Evolutionary conservation across 1,140 invertebrate genomes (phyloP), one percentile per base, ranked within the genome.

Genomic region (Drosophila bocqueti): DNA sequence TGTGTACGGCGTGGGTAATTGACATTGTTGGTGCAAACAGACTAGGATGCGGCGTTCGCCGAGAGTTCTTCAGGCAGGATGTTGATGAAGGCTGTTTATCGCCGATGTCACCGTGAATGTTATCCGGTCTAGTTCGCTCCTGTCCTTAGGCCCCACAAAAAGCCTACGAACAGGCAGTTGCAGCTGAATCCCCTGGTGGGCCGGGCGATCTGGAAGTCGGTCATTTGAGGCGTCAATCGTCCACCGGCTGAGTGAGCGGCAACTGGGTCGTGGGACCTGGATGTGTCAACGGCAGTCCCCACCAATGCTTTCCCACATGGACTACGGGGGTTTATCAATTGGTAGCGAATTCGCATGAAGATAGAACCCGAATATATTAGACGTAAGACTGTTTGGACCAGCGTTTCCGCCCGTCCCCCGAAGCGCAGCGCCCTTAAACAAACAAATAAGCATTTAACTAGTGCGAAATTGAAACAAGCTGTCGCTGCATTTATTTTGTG

Each of bases 21-120:
- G 81, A 76, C 80, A 82, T 83, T 82, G 68, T 82, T 78, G 45
- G 57, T 50, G 61, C 49, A 47, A 50, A 76, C 34, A 34, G n/a
- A n/a, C 29, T n/a, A 40, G 11, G 49, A 16, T 18, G 40, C n/a
- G 40, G 15, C 40, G 11, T 10, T 29, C 31, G 29, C 29, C 11
- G 40, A 7, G 2, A 24, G 54, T 11, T 16, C 21, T n/a, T 11
- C 5, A 26, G 21, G 15, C 15, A 26, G 54, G 9, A 40, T 40
- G 15, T 16, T 24, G 21, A 26, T 57, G 34, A 55, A 38, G 52
- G 52, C 15, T 40, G 34, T 55, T 24, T 55, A 26, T 55, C 36
- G 54, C 3, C 18, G 13, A 54, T 5, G 42, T 47, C 63, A 21
- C 18, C n/a, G 38, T 24, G 38, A 45, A 42, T 15, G 29, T 15